These are phyloP conservation scores for Patella ulyssiponensis DNA, from an alignment of 2,888 invertebrate species.

Conservation along the genomic window DNA sequence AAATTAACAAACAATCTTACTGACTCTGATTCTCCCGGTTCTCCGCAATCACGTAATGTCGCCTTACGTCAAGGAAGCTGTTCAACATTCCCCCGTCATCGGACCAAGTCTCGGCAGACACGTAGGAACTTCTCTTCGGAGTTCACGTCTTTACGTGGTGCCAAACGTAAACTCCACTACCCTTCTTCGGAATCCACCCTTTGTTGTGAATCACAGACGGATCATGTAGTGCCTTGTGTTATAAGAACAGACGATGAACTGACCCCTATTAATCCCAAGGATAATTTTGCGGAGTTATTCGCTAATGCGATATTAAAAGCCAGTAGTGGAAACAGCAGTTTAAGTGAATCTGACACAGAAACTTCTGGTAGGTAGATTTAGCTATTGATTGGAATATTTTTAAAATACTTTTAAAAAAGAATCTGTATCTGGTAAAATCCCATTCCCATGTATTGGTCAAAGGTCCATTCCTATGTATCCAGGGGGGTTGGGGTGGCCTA, in stretches of 20 bases:
- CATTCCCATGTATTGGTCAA: too few relatives aligned
- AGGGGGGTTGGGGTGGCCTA: too few relatives aligned
- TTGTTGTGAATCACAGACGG: not conserved
- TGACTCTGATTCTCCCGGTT: slow-evolving; percentile 27
- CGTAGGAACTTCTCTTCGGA: slow-evolving; percentile 43
- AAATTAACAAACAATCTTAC: slow-evolving; percentile 73
- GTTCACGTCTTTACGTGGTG: slow-evolving; percentile 39
- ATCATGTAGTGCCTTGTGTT: slow-evolving; percentile 38
- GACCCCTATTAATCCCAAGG: slow-evolving; percentile 28
- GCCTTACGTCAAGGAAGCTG: slow-evolving; percentile 20
- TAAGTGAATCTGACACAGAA: slow-evolving; percentile 40
- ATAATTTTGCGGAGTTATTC: slow-evolving; percentile 34
- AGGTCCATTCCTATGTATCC: too few relatives aligned
- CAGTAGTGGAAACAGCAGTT: slow-evolving; percentile 41
- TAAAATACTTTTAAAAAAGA: too few relatives aligned
- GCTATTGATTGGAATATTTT: too few relatives aligned
- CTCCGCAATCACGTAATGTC: slow-evolving; percentile 12
- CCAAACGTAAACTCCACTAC: slow-evolving; percentile 54
- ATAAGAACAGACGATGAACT: slow-evolving; percentile 42
- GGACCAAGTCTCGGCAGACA: slow-evolving; percentile 35
- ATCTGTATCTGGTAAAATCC: too few relatives aligned
- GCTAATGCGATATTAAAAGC: slow-evolving; percentile 46
- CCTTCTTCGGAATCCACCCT: slow-evolving; percentile 19
- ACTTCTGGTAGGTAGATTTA: slow-evolving; percentile 36
- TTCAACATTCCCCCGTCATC: slow-evolving; percentile 52